Evolutionary conservation across 1,140 invertebrate genomes (phyloP).

Genomic region (Teleopsis dalmanni): DNA sequence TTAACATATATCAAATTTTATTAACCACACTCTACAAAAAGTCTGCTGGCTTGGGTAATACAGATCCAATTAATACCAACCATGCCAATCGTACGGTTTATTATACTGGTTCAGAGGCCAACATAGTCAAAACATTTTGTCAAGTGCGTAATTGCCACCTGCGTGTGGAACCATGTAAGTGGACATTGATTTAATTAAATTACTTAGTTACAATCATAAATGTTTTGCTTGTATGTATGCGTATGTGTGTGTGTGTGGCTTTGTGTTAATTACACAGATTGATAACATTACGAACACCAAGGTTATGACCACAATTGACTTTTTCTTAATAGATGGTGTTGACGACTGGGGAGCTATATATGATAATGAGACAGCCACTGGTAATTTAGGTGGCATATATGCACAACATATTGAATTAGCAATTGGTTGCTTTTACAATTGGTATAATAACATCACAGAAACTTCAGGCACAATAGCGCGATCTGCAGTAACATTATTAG

Average conservation of each 20-base stretch:
- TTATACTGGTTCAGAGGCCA: constrained; percentile 32
- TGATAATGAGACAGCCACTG: constrained; percentile 30
- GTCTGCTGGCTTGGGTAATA: constrained; percentile 31
- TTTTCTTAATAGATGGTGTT: constrained; percentile 35
- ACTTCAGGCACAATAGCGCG: constrained; percentile 30
- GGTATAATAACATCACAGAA: constrained; percentile 36
- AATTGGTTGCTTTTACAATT: constrained; percentile 41
- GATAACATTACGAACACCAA: no score
- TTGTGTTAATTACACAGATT: no score
- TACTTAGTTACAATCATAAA: no score
- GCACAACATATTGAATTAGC: constrained; percentile 34
- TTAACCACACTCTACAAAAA: no score
- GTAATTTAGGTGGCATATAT: constrained; percentile 33
- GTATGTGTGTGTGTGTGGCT: no score
- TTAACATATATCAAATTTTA: neutral
- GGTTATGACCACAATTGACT: no score
- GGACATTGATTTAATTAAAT: no score
- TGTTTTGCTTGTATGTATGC: no score
- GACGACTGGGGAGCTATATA: constrained; percentile 39
- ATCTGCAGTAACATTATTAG: constrained; percentile 34
- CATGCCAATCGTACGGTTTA: constrained; percentile 19
- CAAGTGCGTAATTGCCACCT: constrained; percentile 31
- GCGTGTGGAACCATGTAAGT: constrained; percentile 33
- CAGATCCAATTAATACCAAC: constrained; percentile 27
- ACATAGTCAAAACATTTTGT: constrained; percentile 35